Conservation (phyloP, 1,140 invertebrate species). For the Nilaparvata lugens region DNA sequence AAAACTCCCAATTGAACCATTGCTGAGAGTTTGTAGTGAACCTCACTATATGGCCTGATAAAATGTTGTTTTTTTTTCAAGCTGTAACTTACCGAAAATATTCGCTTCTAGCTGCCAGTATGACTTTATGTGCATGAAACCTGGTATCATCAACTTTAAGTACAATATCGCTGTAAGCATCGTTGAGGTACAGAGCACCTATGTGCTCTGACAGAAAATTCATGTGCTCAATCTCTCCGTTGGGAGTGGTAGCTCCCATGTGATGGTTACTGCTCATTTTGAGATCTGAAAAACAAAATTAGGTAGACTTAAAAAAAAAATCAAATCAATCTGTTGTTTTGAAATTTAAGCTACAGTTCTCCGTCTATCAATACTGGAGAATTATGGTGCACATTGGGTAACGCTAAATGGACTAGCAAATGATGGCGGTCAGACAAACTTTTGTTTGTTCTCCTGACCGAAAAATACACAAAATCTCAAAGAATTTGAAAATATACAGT, state of each 20-base stretch:
- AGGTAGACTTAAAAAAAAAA: no score
- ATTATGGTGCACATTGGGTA: no score
- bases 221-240: conserved; percentile 27
- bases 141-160: conserved; percentile 75
- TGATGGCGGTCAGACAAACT: no score
- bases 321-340: no score
- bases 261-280: conserved; percentile 21
- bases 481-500: no score
- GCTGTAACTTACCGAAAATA: conserved; percentile 65
- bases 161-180: conserved; percentile 86
- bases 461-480: no score
- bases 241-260: conserved; percentile 12
- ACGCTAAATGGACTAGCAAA: no score
- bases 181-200: conserved; percentile 69
- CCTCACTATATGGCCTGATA: neutral
- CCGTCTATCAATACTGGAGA: no score
- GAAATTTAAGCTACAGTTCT: no score
- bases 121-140: conserved; percentile 82
- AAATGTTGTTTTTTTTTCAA: neutral
- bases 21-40: neutral
- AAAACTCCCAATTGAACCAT: neutral
- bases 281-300: neutral
- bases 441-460: no score
- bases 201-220: conserved; percentile 62
- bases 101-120: conserved; percentile 86